Evolutionary conservation across 2,888 invertebrate species (phyloP), one percentile per base, ranked within the genome.

Genomic region (Urechis unicinctus): DNA sequence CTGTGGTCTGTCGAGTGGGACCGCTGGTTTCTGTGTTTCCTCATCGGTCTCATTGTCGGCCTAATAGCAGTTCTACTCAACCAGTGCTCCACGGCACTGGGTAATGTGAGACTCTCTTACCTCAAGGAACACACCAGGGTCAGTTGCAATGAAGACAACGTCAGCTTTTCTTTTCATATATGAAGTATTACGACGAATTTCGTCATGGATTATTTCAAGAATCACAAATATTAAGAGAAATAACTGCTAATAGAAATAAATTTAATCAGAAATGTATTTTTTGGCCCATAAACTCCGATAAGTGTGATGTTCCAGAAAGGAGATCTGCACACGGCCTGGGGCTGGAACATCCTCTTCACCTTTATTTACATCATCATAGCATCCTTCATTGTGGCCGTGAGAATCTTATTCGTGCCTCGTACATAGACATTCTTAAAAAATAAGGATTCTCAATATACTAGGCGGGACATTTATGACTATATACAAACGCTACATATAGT

Each of bases 1-100:
- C n/a, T n/a, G n/a, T n/a, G n/a, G n/a, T n/a, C n/a, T 36, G 17
- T 36, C 9, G 36, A 51, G 30, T 58, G 56, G 56, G 58, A 58
- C 28, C 43, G 56, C 1, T 58, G 58, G 58, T 4, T 58, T 22
- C 49, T 58, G 21, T 50, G 54, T 50, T 17, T 46, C 21, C 17
- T 58, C 30, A 56, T 56, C 13, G 58, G 56, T 2, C 24, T 58
- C 6, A 28, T 47, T 13, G 55, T 53, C 9, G 59, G 59, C 3
- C 43, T 59, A 25, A 5, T 57, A 13, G 56, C 59, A n/a, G 28
- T 28, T 22, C 29, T 56, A 4, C 44, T 59, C 4, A 56, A 53
- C 22, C 56, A 59, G 42, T 46, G 9, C 36, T 13, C 36, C 9
- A 36, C 36, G 17, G 36, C 36, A 17, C 36, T 36, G 17, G 36